Evolutionary conservation across 2,113 vertebrate species (phyloP).

Genomic region (Lathamus discolor): DNA sequence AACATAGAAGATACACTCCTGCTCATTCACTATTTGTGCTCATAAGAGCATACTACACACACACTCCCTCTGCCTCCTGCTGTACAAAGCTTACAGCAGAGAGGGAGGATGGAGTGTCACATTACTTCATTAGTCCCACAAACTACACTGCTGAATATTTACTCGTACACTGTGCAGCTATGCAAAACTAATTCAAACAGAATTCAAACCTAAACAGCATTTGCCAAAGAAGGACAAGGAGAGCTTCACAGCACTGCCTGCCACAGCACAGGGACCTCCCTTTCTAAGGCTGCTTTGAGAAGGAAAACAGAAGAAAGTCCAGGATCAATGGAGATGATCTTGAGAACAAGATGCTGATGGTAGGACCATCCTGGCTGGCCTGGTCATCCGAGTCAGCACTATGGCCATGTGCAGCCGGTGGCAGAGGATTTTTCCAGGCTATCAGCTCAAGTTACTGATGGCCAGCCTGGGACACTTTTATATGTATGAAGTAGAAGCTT

Average conservation of each 20-base stretch:
- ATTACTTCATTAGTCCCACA: neutral
- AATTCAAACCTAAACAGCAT: neutral
- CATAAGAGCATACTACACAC: neutral
- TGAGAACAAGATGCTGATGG: neutral
- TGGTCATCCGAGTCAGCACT: neutral
- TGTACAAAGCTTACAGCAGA: neutral
- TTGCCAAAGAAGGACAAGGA: neutral
- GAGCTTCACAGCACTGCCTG: neutral
- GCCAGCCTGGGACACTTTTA: neutral
- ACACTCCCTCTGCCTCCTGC: neutral
- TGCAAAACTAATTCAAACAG: neutral
- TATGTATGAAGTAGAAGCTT: neutral
- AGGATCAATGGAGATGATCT: neutral
- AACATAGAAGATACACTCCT: neutral
- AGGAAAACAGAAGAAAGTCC: neutral
- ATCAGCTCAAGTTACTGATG: neutral
- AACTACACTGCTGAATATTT: neutral
- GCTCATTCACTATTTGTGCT: neutral
- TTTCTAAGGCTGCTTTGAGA: neutral
- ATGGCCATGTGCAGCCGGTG: neutral
- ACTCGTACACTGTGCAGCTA: accelerated
- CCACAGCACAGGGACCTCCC: neutral
- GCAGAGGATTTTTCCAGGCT: neutral
- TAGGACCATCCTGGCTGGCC: neutral
- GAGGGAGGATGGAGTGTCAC: neutral